Evolutionary conservation across 2,888 invertebrate genomes (phyloP).

Genomic region (Omphaloscelis lunosa): DNA sequence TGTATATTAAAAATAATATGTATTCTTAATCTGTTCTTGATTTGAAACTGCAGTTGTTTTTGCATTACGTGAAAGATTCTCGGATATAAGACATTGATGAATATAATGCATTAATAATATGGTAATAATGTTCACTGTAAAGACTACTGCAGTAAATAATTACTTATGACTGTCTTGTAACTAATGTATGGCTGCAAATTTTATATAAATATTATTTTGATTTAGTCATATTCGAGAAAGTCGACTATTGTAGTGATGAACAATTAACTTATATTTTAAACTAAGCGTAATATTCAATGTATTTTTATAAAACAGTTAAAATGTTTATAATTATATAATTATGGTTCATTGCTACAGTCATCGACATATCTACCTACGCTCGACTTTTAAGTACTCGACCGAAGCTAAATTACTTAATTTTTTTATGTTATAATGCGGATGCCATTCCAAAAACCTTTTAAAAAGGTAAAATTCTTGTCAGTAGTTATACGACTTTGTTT

Average conservation of each 20-base stretch:
- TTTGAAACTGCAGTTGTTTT: conserved; percentile 48
- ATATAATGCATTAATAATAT: conserved; percentile 28
- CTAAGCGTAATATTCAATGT: conserved; percentile 44
- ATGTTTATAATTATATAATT: conserved; percentile 38
- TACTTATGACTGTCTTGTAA: conserved; percentile 30
- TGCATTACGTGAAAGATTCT: conserved; percentile 8
- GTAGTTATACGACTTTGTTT: conserved; percentile 85
- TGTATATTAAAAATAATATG: conserved; percentile 47
- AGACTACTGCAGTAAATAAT: conserved; percentile 52
- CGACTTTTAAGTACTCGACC: conserved; percentile 61
- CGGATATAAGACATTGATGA: conserved; percentile 1
- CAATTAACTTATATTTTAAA: conserved; percentile 12
- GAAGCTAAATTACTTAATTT: conserved; percentile 69
- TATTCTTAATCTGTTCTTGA: conserved; percentile 41
- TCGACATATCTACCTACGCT: conserved; percentile 40
- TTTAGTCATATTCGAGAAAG: conserved; percentile 40
- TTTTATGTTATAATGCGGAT: conserved; percentile 79
- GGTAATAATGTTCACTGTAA: background rate
- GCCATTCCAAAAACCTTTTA: conserved; percentile 89
- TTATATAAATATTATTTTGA: conserved; percentile 44
- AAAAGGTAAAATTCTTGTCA: conserved; percentile 90
- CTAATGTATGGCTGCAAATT: conserved; percentile 43
- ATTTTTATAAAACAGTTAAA: conserved; percentile 49
- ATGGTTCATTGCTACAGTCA: conserved; percentile 51
- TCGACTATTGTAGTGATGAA: conserved; percentile 54